A percentile compares a stretch with the other conserved stretches of the same genome.
phyloP scores from a whole-genome alignment of 2,888 invertebrate species.

The Mystacides longicornis region DNA sequence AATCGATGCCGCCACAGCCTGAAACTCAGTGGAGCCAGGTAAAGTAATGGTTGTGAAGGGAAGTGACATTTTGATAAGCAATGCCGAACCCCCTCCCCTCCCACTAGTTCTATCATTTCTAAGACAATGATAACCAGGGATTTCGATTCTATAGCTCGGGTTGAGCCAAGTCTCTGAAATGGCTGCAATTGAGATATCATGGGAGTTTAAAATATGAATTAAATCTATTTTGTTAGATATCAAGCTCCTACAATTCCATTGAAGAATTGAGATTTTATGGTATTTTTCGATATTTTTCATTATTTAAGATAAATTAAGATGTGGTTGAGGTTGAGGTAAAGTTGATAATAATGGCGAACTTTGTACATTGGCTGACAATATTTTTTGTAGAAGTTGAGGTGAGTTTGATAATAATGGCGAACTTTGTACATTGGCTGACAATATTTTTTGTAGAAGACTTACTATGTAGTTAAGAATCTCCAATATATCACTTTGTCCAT shows the following conservation, averaged over 20 bases:
- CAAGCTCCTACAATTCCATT: conserved; percentile 1
- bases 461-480: too few species aligned
- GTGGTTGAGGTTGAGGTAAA: too few species aligned
- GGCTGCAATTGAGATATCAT: neutral
- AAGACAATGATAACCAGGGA: neutral
- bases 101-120: too few species aligned
- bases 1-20: too few species aligned
- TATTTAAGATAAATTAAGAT: neutral
- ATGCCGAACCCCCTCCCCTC: too few species aligned
- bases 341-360: neutral
- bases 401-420: neutral
- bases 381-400: neutral
- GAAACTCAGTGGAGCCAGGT: too few species aligned
- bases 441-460: too few species aligned
- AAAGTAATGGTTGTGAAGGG: too few species aligned
- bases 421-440: too few species aligned
- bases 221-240: neutral
- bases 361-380: too few species aligned
- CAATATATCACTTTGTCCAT: too few species aligned
- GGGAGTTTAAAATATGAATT: neutral
- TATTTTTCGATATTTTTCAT: neutral
- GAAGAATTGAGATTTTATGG: neutral
- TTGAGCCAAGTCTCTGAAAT: neutral
- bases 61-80: too few species aligned
- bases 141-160: neutral